Evolutionary conservation across 2,888 invertebrate genomes (phyloP).

Genomic region (Auanema sp.): DNA sequence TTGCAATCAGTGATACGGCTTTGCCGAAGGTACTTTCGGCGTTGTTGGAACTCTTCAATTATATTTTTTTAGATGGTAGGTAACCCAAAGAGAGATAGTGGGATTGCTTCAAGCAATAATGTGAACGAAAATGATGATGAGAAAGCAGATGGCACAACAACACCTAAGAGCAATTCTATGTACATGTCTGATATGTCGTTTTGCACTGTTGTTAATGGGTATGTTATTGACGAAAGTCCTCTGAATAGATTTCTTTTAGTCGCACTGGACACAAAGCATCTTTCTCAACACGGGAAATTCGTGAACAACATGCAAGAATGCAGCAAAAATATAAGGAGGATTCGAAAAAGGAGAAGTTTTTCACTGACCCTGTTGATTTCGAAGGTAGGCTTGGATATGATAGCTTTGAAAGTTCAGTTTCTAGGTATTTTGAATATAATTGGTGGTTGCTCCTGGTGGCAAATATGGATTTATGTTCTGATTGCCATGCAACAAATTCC

Average conservation of each 20-base stretch:
- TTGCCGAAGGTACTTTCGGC: slow-evolving; percentile 17
- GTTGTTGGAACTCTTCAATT: too few relatives aligned
- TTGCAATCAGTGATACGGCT: slow-evolving; percentile 23
- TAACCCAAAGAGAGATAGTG: slow-evolving; percentile 15
- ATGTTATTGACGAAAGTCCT: neutral
- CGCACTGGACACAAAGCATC: slow-evolving; percentile 39
- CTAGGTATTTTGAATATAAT: slow-evolving; percentile 63
- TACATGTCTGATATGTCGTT: slow-evolving; percentile 24
- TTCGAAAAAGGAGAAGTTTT: slow-evolving; percentile 38
- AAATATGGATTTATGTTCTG: slow-evolving; percentile 63
- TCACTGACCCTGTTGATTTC: slow-evolving; percentile 64
- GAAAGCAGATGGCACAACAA: slow-evolving; percentile 1
- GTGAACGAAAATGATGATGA: slow-evolving; percentile 18
- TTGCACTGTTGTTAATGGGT: slow-evolving; percentile 14
- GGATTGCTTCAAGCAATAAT: slow-evolving; percentile 13
- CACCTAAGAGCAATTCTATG: slow-evolving; percentile 18
- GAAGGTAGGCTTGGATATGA: slow-evolving; percentile 41
- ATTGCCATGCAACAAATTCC: slow-evolving; percentile 64
- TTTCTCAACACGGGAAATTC: slow-evolving; percentile 53
- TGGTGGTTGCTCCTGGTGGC: slow-evolving; percentile 64
- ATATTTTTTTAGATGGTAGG: slow-evolving; percentile 13
- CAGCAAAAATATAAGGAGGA: slow-evolving; percentile 56
- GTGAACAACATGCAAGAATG: slow-evolving; percentile 60
- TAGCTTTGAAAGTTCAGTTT: neutral
- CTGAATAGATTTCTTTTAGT: neutral